Evolutionary conservation across 2,888 invertebrate genomes (phyloP), one percentile per base, ranked within the genome.

Genomic region (Amblyjoppa proteus): DNA sequence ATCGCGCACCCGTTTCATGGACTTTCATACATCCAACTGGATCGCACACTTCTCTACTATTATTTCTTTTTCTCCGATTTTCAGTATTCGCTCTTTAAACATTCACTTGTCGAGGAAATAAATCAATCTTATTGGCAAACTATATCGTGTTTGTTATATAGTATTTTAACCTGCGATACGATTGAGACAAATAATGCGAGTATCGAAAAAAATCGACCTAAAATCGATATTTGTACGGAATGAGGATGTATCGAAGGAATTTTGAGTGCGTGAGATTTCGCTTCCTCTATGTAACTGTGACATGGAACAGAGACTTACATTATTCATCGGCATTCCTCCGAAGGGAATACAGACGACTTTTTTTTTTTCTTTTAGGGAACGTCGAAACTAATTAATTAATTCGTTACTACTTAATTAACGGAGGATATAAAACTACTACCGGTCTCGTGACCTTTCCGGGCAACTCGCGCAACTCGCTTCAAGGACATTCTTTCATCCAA

Each of bases 221-320:
- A 34, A 34, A 34, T 34, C 7, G 6, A 41, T 6, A 41, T 6
- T 13, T 0, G 11, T 45, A 3, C 45, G 4, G 45, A 3, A 45
- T 6, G 13, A 45, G 13, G 45, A 13, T 45, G 9, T 7, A 13
- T 3, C 2, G 45, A 45, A 3, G 45, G 3, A 45, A 45, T 45
- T 45, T 45, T 13, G 0, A 13, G 13, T 13, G 4, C 45, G 45
- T 11, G 13, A 3, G 13, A 45, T 13, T 45, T 45, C 45, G 45
- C 49, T 70, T 11, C 49, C 76, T 86, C 87, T 81, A 87, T 85
- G 41, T 81, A 85, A 61, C 87, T 87, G 83, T 51, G 25, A 79
- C 41, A 81, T 61, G 56, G 16, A 76, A 53, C 3, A 4, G 11
- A 49, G 2, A 75, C n/a, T 11, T 6, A 31, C 61, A 61, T 61